phyloP scores from a whole-genome alignment of 2,113 vertebrate species.

The Labeo catla region DNA sequence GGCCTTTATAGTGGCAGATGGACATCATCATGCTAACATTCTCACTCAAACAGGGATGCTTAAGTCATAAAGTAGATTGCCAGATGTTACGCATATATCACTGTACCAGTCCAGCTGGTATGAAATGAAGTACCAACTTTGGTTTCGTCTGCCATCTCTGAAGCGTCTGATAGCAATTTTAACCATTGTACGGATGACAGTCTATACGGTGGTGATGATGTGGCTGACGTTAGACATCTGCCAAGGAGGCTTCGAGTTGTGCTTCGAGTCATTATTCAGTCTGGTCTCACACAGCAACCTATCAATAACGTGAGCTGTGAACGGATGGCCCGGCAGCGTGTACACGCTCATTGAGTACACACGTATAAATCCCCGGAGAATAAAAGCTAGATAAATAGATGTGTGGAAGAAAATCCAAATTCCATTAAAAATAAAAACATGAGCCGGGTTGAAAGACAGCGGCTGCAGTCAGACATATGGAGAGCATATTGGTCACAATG shows the following conservation, averaged over 20 bases:
- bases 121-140: conserved; percentile 6
- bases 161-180: conserved; percentile 65
- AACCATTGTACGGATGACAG: conserved; percentile 57
- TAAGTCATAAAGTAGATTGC: conserved; percentile 35
- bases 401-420: conserved; percentile 57
- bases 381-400: conserved; percentile 56
- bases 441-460: conserved; percentile 61
- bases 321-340: conserved; percentile 64
- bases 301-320: conserved; percentile 60
- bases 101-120: conserved; percentile 18
- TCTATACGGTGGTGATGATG: conserved; percentile 58
- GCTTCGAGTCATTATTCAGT: neutral
- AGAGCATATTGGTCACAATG: conserved; percentile 70
- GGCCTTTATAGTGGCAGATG: conserved; percentile 54
- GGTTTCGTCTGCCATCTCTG: conserved; percentile 54
- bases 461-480: conserved; percentile 70
- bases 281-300: conserved; percentile 36
- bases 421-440: conserved; percentile 62
- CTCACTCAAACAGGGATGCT: conserved; percentile 31
- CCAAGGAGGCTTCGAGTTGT: conserved; percentile 36
- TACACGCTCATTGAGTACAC: conserved; percentile 27
- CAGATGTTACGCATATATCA: conserved; percentile 25
- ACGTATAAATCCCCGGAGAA: conserved; percentile 8
- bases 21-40: conserved; percentile 43
- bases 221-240: conserved; percentile 49